Evolutionary conservation across 2,113 vertebrate species (phyloP), one percentile per base, ranked within the genome.

Genomic region (Oncorhynchus keta): DNA sequence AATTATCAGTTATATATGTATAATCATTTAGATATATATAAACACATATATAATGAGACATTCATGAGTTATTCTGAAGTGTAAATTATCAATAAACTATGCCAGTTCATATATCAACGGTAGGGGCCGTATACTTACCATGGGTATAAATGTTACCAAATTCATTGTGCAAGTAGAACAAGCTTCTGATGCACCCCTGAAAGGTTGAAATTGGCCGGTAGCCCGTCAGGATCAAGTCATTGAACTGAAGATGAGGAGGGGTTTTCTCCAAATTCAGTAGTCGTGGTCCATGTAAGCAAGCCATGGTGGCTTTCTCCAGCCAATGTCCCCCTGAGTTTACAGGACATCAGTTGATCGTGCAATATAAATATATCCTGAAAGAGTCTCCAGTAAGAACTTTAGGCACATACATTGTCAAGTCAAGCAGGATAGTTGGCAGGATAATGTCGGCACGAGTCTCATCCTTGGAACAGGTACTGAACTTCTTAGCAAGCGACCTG

Each of bases 151-250:
- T 97, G 90, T 97, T 97, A 65, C 96, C 96, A 83, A 95, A 90
- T 85, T 97, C 96, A 81, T 97, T 97, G 93, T 97, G 96, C 84
- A 97, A 85, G 86, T 97, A 97, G 89, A 97, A 97, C 79, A 97
- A 94, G 88, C 96, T 97, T 76, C 90, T 85, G 73, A 97, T 73
- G 64, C 96, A 97, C 68, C 93, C 95, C 0, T 90, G 91, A 77
- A 90, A 93, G 1, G 94, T 94, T 80, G 94, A 94, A 78, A 92
- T 90, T 0, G 96, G 96, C 55, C 96, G 94, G 90, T 96, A 97
- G 45, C 96, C 96, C 0, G 94, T 96, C 86, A 96, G 91, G 71
- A 97, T 95, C 79, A 94, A 97, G 84, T 93, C 95, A 90, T 97
- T 97, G 89, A 97, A 97, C 87, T 96, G 96, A 84, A 97, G 93